Percentiles rank a stretch among this genome's conserved stretches.
Conservation (phyloP, 64 coral and sea anemone species). For the Orbicella faveolata region DNA sequence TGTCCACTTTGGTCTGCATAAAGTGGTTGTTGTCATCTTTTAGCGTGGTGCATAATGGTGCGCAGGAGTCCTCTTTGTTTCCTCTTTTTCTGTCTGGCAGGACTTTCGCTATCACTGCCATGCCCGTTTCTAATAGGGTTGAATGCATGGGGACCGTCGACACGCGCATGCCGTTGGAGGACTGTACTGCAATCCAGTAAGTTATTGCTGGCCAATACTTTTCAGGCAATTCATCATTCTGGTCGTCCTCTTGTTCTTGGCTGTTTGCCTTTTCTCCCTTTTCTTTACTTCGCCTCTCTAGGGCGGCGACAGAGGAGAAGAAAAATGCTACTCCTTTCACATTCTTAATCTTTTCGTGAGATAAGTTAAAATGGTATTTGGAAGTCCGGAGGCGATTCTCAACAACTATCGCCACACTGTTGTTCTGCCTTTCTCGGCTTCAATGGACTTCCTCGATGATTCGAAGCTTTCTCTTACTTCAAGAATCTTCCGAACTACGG, state of each 20-base stretch:
- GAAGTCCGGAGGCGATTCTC: no score
- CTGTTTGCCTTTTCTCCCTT: background rate
- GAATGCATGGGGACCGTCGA: background rate
- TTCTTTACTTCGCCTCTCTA: background rate
- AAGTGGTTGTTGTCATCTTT: constrained; percentile 4
- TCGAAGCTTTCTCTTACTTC: no score
- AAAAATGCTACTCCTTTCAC: constrained; percentile 18
- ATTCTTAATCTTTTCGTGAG: background rate
- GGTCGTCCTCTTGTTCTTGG: background rate
- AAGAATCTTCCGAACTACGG: no score
- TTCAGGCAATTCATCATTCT: background rate
- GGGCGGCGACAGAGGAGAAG: background rate
- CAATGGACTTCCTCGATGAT: no score
- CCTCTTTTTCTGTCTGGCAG: background rate
- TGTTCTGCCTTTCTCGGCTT: no score
- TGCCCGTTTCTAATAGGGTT: background rate
- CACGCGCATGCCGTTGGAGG: constrained; percentile 7
- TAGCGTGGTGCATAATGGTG: background rate
- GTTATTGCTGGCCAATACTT: constrained; percentile 22
- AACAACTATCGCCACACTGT: no score
- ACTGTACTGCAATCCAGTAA: constrained; percentile 44
- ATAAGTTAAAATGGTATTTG: no score
- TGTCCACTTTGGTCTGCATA: constrained; percentile 13
- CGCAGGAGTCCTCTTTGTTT: background rate
- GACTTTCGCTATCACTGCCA: background rate